Evolutionary conservation across 2,888 invertebrate species (phyloP).

Genomic region (Iphiclides podalirius): DNA sequence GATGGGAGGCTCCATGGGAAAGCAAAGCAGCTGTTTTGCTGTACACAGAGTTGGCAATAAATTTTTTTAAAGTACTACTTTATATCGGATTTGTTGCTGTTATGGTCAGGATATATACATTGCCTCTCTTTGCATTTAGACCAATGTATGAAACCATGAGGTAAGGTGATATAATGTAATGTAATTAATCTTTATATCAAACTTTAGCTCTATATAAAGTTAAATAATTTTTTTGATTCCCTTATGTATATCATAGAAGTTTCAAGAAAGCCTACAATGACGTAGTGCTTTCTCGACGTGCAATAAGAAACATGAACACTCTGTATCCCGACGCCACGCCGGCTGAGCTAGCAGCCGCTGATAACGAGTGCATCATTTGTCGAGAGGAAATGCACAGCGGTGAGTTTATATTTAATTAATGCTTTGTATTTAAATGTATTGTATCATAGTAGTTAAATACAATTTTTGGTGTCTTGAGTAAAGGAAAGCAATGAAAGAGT

Average conservation of each 20-base stretch:
- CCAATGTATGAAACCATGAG: slow-evolving; percentile 99
- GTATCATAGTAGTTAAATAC: too few relatives aligned
- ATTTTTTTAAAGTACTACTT: slow-evolving; percentile 89
- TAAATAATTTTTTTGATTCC: too few relatives aligned
- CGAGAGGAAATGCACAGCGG: slow-evolving; percentile 90
- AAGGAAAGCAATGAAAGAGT: too few relatives aligned
- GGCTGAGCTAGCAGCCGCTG: slow-evolving; percentile 93
- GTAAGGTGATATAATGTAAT: slow-evolving; percentile 56
- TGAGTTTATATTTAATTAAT: slow-evolving; percentile 38
- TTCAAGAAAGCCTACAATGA: slow-evolving; percentile 99
- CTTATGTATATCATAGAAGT: slow-evolving; percentile 80
- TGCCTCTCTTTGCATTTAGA: slow-evolving; percentile 98
- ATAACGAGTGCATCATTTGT: slow-evolving; percentile 99
- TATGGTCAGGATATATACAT: slow-evolving; percentile 97
- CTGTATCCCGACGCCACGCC: slow-evolving; percentile 97
- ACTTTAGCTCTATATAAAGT: too few relatives aligned
- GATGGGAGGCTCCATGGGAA: slow-evolving; percentile 98
- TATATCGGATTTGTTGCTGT: slow-evolving; percentile 96
- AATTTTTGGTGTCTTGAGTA: too few relatives aligned
- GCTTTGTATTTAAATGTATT: too few relatives aligned
- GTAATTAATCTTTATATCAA: neutral
- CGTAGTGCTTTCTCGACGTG: slow-evolving; percentile 96
- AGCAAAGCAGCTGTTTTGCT: slow-evolving; percentile 98
- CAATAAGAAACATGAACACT: slow-evolving; percentile 99
- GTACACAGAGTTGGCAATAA: slow-evolving; percentile 97